phyloP scores from a whole-genome alignment of 2,888 invertebrate genomes.

The Scotopteryx bipunctaria region DNA sequence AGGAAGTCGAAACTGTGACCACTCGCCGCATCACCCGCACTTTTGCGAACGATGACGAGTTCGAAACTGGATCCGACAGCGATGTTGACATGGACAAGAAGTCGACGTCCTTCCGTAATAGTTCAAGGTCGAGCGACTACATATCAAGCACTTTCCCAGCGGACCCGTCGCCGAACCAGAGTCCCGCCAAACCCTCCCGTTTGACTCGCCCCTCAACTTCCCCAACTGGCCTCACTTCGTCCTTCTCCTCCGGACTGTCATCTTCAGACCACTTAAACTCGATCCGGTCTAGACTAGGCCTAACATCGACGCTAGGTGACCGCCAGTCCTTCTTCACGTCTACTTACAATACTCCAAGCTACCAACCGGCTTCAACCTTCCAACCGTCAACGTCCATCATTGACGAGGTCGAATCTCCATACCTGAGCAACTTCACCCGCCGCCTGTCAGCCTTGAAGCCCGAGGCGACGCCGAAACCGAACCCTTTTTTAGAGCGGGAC shows the following conservation, averaged over 20 bases:
- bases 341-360: constrained; percentile 58
- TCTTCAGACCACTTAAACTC: constrained; percentile 83
- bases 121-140: constrained; percentile 71
- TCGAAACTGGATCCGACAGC: constrained; percentile 88
- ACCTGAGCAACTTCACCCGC: constrained; percentile 87
- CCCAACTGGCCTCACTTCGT: constrained; percentile 50
- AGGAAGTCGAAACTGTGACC: constrained; percentile 78
- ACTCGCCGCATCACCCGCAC: constrained; percentile 80
- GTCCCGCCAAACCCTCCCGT: constrained; percentile 65
- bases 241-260: constrained; percentile 59
- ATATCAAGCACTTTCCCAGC: constrained; percentile 70
- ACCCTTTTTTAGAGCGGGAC: constrained; percentile 62
- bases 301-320: constrained; percentile 71
- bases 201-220: constrained; percentile 68
- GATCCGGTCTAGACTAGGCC: constrained; percentile 82
- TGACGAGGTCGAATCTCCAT: constrained; percentile 86
- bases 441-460: constrained; percentile 80
- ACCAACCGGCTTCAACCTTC: constrained; percentile 61
- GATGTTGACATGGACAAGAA: constrained; percentile 83
- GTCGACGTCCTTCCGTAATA: constrained; percentile 62
- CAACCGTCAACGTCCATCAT: constrained; percentile 68
- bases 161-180: constrained; percentile 62
- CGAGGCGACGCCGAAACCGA: constrained; percentile 57
- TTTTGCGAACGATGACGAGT: constrained; percentile 81
- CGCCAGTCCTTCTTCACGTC: constrained; percentile 62